A percentile compares a stretch with the other conserved stretches of the same genome.
These are phyloP conservation scores for Telmatochromis brichardi DNA, from an alignment of 2,113 vertebrate genomes.

Conservation along the genomic window DNA sequence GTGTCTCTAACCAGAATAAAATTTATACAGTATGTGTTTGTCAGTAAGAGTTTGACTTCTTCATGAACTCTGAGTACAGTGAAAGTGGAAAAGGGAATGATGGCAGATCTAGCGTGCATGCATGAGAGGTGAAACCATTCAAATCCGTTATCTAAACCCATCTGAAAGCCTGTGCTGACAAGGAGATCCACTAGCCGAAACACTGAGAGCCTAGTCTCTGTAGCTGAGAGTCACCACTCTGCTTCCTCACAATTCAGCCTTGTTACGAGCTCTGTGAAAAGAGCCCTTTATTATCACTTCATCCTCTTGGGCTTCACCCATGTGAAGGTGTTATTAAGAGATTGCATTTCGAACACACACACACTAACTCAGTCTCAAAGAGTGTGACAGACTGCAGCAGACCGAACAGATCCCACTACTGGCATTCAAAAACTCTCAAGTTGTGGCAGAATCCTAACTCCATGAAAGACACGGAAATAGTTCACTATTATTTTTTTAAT, in stretches of 20 bases:
- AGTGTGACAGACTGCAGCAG: conserved; percentile 12
- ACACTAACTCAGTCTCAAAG: conserved; percentile 20
- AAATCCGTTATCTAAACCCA: conserved; percentile 33
- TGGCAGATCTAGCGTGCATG: not conserved
- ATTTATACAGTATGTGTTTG: not conserved
- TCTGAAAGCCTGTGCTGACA: conserved; percentile 30
- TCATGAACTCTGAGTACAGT: not conserved
- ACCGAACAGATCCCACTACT: not conserved
- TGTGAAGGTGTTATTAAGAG: conserved; percentile 60
- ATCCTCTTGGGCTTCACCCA: conserved; percentile 37
- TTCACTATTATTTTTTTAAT: not conserved
- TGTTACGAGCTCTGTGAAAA: conserved; percentile 40
- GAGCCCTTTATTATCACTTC: conserved; percentile 51
- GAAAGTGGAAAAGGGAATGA: not conserved
- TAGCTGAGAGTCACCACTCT: conserved; percentile 19
- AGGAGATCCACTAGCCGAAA: conserved; percentile 5
- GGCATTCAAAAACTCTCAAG: conserved; percentile 2
- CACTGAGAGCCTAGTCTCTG: conserved; percentile 19
- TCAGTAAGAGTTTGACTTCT: conserved; percentile 2
- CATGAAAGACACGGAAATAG: not conserved
- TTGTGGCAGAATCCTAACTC: not conserved
- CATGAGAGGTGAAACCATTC: conserved; percentile 9
- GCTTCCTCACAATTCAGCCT: conserved; percentile 52
- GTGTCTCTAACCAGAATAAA: not conserved
- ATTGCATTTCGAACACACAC: conserved; percentile 49